A percentile compares a stretch with the other conserved stretches of the same genome.
Evolutionary conservation across 2,888 invertebrate genomes (phyloP).

Genomic region (Homarus gammarus): DNA sequence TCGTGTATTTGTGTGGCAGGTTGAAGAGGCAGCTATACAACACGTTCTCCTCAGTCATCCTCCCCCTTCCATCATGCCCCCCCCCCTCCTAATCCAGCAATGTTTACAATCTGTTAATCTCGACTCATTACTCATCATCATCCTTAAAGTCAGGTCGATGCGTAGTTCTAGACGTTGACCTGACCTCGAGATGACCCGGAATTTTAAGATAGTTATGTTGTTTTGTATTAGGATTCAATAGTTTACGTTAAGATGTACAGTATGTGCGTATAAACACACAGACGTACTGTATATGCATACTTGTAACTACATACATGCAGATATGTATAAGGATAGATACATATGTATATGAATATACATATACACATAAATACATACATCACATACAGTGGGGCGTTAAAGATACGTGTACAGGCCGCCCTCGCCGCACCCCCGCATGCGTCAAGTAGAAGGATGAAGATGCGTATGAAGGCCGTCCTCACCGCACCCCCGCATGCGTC

Average conservation of each 20-base stretch:
- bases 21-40: constrained; percentile 4
- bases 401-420: no score
- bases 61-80: no score
- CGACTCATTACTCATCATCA: constrained; percentile 1
- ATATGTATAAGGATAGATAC: constrained; percentile 17
- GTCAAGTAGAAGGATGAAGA: no score
- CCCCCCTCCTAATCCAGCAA: constrained; percentile 19
- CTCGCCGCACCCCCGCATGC: no score
- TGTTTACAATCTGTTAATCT: constrained; percentile 38
- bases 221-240: not conserved
- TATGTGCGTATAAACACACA: not conserved
- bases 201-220: not conserved
- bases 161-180: not conserved
- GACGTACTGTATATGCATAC: not conserved
- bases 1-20: constrained; percentile 45
- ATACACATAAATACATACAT: no score
- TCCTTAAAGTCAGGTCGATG: constrained; percentile 18
- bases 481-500: no score
- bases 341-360: not conserved
- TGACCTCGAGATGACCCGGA: no score
- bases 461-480: no score
- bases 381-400: no score
- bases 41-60: not conserved
- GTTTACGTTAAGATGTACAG: not conserved
- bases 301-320: not conserved